Evolutionary conservation across 2,888 invertebrate species (phyloP).

Genomic region (Habroteleia sp.): DNA sequence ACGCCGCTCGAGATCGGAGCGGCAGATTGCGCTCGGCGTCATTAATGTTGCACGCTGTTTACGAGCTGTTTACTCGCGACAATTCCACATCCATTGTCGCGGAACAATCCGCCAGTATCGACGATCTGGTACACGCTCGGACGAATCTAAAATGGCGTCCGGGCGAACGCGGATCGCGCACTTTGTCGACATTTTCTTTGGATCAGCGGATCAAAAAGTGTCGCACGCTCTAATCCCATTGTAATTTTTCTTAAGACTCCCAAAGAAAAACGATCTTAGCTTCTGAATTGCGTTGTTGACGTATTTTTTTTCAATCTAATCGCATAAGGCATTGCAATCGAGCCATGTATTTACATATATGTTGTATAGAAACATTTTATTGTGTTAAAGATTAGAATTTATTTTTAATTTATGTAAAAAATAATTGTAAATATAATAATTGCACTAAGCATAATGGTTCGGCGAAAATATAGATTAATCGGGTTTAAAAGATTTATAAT

Average conservation of each 20-base stretch:
- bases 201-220: slow-evolving; percentile 25
- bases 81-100: slow-evolving; percentile 67
- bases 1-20: slow-evolving; percentile 73
- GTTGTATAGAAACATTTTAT: too few relatives aligned
- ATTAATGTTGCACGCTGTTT: slow-evolving; percentile 72
- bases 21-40: slow-evolving; percentile 76
- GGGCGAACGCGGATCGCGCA: slow-evolving; percentile 19
- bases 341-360: too few relatives aligned
- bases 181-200: slow-evolving; percentile 19
- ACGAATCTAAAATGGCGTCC: slow-evolving; percentile 19
- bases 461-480: too few relatives aligned
- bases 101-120: slow-evolving; percentile 52
- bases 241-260: slow-evolving; percentile 1
- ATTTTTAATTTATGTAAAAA: too few relatives aligned
- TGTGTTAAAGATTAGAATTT: too few relatives aligned
- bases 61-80: slow-evolving; percentile 69
- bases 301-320: slow-evolving; percentile 12
- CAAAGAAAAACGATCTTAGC: slow-evolving; percentile 9
- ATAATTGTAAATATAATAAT: too few relatives aligned
- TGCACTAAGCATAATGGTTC: too few relatives aligned
- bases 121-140: slow-evolving; percentile 37
- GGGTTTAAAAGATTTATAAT: too few relatives aligned
- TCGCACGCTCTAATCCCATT: slow-evolving; percentile 47
- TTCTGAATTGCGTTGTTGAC: slow-evolving; percentile 39
- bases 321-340: too few relatives aligned